A percentile compares a stretch with the other conserved stretches of the same genome.
Conservation (phyloP, 2,888 invertebrate species). For the Tipula lateralis region DNA sequence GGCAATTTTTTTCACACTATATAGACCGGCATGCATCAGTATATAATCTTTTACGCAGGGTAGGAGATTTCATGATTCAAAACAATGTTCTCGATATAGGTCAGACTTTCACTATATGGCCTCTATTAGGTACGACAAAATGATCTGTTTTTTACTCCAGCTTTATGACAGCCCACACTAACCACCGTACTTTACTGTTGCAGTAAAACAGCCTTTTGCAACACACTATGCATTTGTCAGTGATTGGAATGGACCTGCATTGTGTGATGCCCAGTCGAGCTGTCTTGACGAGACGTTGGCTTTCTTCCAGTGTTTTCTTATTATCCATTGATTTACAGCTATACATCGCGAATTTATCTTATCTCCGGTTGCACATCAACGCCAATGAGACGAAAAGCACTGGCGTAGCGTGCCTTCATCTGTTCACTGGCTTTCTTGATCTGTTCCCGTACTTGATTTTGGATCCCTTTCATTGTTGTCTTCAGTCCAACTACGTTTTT, state of each 20-base stretch:
- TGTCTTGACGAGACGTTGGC: too few relatives aligned
- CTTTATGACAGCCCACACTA: not conserved
- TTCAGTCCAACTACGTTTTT: too few relatives aligned
- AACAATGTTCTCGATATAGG: too few relatives aligned
- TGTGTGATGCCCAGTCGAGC: not conserved
- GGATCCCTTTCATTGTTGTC: too few relatives aligned
- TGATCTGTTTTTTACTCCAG: not conserved
- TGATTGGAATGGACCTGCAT: not conserved
- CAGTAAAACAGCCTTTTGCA: not conserved
- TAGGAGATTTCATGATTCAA: too few relatives aligned
- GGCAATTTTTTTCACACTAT: too few relatives aligned
- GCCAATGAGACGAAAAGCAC: not conserved
- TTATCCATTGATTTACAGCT: not conserved
- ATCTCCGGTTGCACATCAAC: not conserved
- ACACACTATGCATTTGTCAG: not conserved
- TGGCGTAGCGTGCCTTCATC: too few relatives aligned
- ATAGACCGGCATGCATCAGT: too few relatives aligned
- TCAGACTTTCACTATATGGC: not conserved
- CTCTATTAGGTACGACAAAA: not conserved
- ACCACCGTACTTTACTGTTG: not conserved
- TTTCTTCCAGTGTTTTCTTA: not conserved
- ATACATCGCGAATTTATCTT: not conserved
- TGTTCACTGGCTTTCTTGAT: too few relatives aligned
- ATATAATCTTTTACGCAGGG: too few relatives aligned
- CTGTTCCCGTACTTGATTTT: too few relatives aligned